Base-by-base conservation (phyloP, 2,113 vertebrate species). In the Steatornis caripensis region DNA sequence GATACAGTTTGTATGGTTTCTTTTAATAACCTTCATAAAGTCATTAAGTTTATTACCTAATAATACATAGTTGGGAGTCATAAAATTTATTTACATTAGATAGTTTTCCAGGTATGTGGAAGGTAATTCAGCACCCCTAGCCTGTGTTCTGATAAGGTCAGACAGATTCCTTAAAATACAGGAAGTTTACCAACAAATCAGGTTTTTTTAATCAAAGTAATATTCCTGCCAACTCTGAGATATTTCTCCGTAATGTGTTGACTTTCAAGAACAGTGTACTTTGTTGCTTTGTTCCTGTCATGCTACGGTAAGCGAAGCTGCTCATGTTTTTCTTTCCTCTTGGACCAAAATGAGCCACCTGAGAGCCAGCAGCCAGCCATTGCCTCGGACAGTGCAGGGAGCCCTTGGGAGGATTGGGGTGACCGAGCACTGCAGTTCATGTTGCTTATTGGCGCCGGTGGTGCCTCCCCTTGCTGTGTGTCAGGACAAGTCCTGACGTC, bases 21-120 rank as follows among this genome's bases (percentile, higher is more conserved):
- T 84, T 68, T 76, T 75, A 95, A 90, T 75, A 65, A 84, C 88
- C 60, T 84, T 91, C 84, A 95, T 84, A 89, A 96, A 94, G 61
- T 55, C 77, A 87, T 89, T 87, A 82, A 54, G 30, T 91, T 89
- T 95, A 78, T 92, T 89, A 84, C 61, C 34, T 62, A 84, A 78
- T 53, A 84, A 89, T 15, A 72, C 6, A 18, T 14, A 53, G 19
- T 9, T 93, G n/a, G 13, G 53, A 84, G 48, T 48, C 53, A 95
- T 76, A 93, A 94, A 71, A 60, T 65, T 24, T 87, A 57, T 92
- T 89, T 92, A 53, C 72, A 69, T 87, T 79, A 84, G 65, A 75
- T 84, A 89, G 9, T 72, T 82, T 84, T 64, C 55, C 77, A 93
- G 62, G 46, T 54, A 37, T 51, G 68, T 60, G 36, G 55, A 84